Evolutionary conservation across 1,140 invertebrate genomes (phyloP), one percentile per base, ranked within the genome.

Genomic region (Drosophila miranda): DNA sequence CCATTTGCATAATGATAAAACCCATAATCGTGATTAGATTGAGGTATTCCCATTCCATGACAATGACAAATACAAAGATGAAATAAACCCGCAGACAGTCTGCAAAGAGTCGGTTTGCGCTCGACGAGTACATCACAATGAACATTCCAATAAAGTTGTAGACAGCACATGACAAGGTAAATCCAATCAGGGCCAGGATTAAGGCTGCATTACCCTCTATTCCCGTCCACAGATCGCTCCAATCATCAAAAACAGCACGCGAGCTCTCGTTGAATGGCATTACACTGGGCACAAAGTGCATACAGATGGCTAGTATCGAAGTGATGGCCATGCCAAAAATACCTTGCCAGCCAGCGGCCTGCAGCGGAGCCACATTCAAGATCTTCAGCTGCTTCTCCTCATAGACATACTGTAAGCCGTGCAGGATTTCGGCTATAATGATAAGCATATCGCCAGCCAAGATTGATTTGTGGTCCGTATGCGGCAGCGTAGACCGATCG

Each of bases 111-210:
- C 98, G 93, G 2, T 97, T 98, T 1, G 97, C 98, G 11, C 97
- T 97, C 45, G 95, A 97, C 67, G 97, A 93, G 91, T 98, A 96
- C 92, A 99, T 99, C 0, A 98, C 98, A n/a, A 99, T 96, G 88
- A 95, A 97, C 21, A 99, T 95, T 19, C 98, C 98, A 87, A 97
- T 95, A 92, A 98, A 99, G 91, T 99, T 99, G 92, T 99, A 99
- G 90, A 99, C 98, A 2, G 98, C 97, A 78, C 99, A 99, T 56
- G 97, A 98, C 5, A 98, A 82, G 11, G 96, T 93, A n/a, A 96
- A 98, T 67, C 96, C 96, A 94, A 91, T 41, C 84, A 93, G 89
- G 1, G 92, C 88, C 3, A 92, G 23, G 9, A 92, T 49, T 28
- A 93, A 52, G 6, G 90, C 53, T 0, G 89, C 79, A 71, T 92